These are phyloP conservation scores for Drosophila leonis DNA, from an alignment of 2,888 invertebrate genomes.

Conservation along the genomic window DNA sequence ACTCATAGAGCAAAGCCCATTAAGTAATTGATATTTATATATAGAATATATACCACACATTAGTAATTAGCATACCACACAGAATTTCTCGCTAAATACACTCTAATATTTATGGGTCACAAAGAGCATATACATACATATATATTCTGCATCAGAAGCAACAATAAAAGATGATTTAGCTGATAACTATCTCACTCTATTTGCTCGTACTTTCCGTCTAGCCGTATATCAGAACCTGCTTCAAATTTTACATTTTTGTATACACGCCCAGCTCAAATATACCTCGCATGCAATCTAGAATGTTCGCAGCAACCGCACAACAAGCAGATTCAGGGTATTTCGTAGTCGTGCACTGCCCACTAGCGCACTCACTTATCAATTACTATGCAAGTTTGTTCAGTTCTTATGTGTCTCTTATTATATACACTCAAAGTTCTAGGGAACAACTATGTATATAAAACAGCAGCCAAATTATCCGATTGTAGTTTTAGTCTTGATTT, in stretches of 20 bases:
- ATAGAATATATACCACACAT: background rate
- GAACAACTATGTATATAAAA: conserved; percentile 4
- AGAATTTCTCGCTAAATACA: background rate
- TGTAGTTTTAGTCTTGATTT: conserved; percentile 46
- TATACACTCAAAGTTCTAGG: background rate
- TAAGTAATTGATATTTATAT: conserved; percentile 1
- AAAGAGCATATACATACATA: background rate
- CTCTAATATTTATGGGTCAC: background rate
- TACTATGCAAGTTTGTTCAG: background rate
- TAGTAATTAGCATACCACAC: background rate
- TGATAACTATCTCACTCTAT: too few species aligned
- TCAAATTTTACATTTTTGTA: too few species aligned
- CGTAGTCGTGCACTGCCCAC: background rate
- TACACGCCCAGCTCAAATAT: background rate
- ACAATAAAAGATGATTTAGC: too few species aligned
- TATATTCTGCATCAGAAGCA: background rate
- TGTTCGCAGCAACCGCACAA: too few species aligned
- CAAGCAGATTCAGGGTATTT: background rate
- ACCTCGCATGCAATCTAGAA: too few species aligned
- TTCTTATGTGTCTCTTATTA: background rate
- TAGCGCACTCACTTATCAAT: background rate
- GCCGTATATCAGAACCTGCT: too few species aligned
- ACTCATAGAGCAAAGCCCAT: conserved; percentile 2
- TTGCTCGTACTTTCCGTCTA: too few species aligned
- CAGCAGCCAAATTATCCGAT: conserved; percentile 43